Evolutionary conservation across 2,888 invertebrate species (phyloP).

Genomic region (Hoplodrina blanda): DNA sequence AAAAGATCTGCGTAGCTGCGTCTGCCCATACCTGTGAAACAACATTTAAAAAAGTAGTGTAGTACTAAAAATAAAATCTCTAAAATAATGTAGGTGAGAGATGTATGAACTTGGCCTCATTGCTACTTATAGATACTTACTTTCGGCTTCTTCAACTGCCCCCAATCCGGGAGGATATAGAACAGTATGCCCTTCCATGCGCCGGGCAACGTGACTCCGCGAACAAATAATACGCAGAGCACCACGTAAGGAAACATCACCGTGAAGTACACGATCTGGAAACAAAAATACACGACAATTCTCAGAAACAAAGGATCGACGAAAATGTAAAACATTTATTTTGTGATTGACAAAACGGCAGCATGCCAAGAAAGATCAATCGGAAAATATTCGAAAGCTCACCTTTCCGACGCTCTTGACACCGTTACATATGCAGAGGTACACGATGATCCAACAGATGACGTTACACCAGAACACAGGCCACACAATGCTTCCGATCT

Average conservation of each 20-base stretch:
- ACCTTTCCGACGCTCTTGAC: slow-evolving; percentile 97
- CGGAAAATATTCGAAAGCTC: slow-evolving; percentile 59
- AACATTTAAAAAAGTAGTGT: slow-evolving; percentile 5
- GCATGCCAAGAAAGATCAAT: slow-evolving; percentile 69
- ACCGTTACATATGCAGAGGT: slow-evolving; percentile 96
- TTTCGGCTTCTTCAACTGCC: slow-evolving; percentile 93
- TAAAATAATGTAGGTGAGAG: slow-evolving; percentile 26
- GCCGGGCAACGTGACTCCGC: slow-evolving; percentile 95
- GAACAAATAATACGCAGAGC: slow-evolving; percentile 92
- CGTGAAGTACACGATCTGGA: slow-evolving; percentile 94
- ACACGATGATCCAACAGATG: slow-evolving; percentile 95
- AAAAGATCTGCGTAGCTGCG: slow-evolving; percentile 98
- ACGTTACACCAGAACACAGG: slow-evolving; percentile 94
- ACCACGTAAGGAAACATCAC: slow-evolving; percentile 96
- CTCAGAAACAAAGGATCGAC: slow-evolving; percentile 50
- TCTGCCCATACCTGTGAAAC: slow-evolving; percentile 95
- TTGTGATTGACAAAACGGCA: slow-evolving; percentile 73
- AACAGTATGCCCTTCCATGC: slow-evolving; percentile 94
- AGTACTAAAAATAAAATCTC: slow-evolving; percentile 13
- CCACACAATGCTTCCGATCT: slow-evolving; percentile 95
- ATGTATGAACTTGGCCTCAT: slow-evolving; percentile 46
- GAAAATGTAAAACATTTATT: slow-evolving; percentile 56
- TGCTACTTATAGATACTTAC: slow-evolving; percentile 79
- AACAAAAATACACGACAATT: slow-evolving; percentile 57
- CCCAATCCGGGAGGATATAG: slow-evolving; percentile 95